A percentile compares a stretch with the other conserved stretches of the same genome.
Evolutionary conservation across 2,113 vertebrate species (phyloP).

Genomic region (Promerops cafer): DNA sequence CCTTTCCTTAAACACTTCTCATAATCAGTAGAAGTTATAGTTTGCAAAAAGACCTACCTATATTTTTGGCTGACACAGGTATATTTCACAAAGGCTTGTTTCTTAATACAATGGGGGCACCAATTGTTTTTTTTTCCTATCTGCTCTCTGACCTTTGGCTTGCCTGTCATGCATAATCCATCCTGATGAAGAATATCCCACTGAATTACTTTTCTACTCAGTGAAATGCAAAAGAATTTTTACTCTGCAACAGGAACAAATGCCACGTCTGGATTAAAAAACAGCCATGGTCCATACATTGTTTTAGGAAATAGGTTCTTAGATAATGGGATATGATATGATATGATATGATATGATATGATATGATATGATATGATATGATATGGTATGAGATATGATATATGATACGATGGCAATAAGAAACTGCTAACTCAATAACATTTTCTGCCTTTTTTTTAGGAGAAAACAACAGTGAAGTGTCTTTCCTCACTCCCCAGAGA

Average conservation of each 20-base stretch:
- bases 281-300: fast-evolving
- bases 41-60: background rate
- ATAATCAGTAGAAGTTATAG: background rate
- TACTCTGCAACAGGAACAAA: background rate
- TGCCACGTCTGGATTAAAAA: background rate
- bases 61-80: background rate
- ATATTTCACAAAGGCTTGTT: background rate
- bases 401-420: background rate
- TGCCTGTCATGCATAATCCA: background rate
- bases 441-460: background rate
- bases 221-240: background rate
- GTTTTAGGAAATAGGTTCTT: background rate
- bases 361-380: background rate
- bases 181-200: background rate
- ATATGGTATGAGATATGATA: background rate
- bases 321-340: background rate
- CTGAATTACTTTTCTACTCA: background rate
- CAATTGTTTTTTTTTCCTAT: fast-evolving
- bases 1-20: background rate
- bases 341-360: background rate
- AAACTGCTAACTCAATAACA: background rate
- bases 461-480: background rate
- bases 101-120: background rate
- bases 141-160: background rate
- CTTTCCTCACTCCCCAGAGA: background rate